Evolutionary conservation across 2,113 vertebrate species (phyloP).

Genomic region (Odocoileus hemionus): DNA sequence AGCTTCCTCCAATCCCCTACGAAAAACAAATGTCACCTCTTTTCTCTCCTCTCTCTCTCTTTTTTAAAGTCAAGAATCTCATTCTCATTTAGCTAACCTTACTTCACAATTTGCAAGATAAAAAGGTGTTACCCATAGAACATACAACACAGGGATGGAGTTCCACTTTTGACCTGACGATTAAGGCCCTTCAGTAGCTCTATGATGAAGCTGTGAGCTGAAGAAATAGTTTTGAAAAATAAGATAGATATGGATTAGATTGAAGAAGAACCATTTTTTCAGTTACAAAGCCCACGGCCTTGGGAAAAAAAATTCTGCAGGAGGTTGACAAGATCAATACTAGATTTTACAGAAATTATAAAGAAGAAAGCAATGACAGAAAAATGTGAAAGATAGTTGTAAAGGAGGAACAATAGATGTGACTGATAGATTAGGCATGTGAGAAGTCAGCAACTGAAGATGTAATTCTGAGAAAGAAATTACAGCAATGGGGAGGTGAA

Average conservation of each 20-base stretch:
- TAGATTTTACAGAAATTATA: slow-evolving; percentile 32
- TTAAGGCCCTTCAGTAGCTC: background rate
- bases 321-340: slow-evolving; percentile 4
- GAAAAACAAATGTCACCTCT: background rate
- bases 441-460: background rate
- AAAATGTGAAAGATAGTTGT: background rate
- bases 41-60: background rate
- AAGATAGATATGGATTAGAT: background rate
- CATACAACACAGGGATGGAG: background rate
- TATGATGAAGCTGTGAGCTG: background rate
- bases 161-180: background rate
- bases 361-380: background rate
- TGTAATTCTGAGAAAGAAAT: slow-evolving; percentile 16
- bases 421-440: background rate
- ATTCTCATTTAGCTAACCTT: background rate
- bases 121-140: background rate
- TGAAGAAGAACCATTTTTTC: background rate
- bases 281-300: background rate
- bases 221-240: slow-evolving; percentile 7
- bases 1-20: background rate
- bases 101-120: background rate
- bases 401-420: background rate
- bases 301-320: slow-evolving; percentile 10
- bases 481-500: background rate
- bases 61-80: background rate